Evolutionary conservation across 2,888 invertebrate species (phyloP), one percentile per base, ranked within the genome.

Genomic region (Pollenia amentaria): DNA sequence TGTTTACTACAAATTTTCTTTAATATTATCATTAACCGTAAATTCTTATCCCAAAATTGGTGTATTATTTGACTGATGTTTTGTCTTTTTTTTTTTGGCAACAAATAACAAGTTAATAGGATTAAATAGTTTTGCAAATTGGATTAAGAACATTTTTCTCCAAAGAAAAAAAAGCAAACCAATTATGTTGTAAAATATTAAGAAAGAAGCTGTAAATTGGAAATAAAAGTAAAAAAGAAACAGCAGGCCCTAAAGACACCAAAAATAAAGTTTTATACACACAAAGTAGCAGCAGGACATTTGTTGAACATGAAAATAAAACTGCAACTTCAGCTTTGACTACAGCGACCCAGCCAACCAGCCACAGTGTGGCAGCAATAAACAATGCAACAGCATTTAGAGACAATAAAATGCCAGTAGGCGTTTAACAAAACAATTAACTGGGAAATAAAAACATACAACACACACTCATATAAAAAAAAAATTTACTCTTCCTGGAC

Each of bases 361-460:
- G 79, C 65, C 44, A 53, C 77, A 82, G 69, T 64, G 60, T 75
- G 75, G 78, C 78, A 82, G 55, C 57, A 67, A 76, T 67, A 76
- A 77, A 85, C 79, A 79, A 87, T 87, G 14, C 73, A 65, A 76
- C 79, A 80, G 79, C 76, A 80, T 87, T 87, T 87, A 82, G 69
- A 70, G 85, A 78, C 82, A 57, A 82, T 79, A 86, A 86, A 86
- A 82, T 67, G 86, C 83, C 80, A 76, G 86, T 87, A 92, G 91
- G 91, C 90, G 90, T 91, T 91, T 89, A 89, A 91, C 90, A 92
- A 92, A 92, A 91, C 92, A 91, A 92, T 91, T 92, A 91, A 92
- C 92, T 91, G 90, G 90, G 90, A 91, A 92, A 91, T 90, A 90
- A 90, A 91, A 91, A 91, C 91, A 91, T 11, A 29, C 29, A 29